Percentiles rank a stretch among this genome's conserved stretches.
Conservation (phyloP, 1,140 invertebrate genomes). For the Scaptomyza montana region DNA sequence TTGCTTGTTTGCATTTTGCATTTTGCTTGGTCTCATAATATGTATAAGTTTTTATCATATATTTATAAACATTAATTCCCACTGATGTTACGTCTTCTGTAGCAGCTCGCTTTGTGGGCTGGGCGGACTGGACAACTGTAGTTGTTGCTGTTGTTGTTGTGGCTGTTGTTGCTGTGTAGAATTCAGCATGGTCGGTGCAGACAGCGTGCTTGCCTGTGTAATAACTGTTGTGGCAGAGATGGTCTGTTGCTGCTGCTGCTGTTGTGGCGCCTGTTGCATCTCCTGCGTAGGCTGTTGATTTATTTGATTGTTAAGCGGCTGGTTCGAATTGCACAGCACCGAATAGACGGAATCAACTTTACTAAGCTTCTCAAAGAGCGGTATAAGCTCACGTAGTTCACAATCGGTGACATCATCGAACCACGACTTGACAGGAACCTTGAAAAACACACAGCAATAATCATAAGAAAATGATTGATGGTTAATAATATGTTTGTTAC, state of each 20-base stretch:
- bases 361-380: conserved; percentile 97
- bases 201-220: conserved; percentile 80
- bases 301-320: conserved; percentile 87
- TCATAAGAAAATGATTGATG: not conserved
- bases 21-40: conserved; percentile 77
- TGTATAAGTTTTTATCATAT: conserved; percentile 81
- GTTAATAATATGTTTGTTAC: conserved; percentile 83
- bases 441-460: conserved; percentile 76
- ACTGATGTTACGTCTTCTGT: conserved; percentile 84
- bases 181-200: conserved; percentile 79
- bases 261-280: conserved; percentile 62
- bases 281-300: conserved; percentile 69
- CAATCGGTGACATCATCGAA: conserved; percentile 98
- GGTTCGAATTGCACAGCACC: conserved; percentile 95
- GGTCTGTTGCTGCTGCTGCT: conserved; percentile 72
- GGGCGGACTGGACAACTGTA: conserved; percentile 77
- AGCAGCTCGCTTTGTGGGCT: conserved; percentile 80
- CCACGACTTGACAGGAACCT: conserved; percentile 99
- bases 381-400: conserved; percentile 96
- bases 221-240: conserved; percentile 83
- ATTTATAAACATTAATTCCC: conserved; percentile 84
- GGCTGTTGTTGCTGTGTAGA: conserved; percentile 26
- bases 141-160: conserved; percentile 47
- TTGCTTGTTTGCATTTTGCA: conserved; percentile 56
- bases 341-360: conserved; percentile 97